A percentile compares a stretch with the other conserved stretches of the same genome.
These are phyloP conservation scores for Dioctria rufipes DNA, from an alignment of 2,888 invertebrate genomes.

Conservation along the genomic window DNA sequence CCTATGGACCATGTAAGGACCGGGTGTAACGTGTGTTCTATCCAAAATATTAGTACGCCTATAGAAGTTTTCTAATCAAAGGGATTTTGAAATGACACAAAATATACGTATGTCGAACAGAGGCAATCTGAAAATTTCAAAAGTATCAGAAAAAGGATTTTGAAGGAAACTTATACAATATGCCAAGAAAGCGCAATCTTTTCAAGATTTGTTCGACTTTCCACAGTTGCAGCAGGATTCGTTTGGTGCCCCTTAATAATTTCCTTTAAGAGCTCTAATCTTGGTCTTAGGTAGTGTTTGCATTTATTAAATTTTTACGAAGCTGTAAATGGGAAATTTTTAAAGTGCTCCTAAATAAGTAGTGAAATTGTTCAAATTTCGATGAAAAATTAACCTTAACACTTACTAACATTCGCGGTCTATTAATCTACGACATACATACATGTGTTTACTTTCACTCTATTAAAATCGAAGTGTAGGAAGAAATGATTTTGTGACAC, in stretches of 20 bases:
- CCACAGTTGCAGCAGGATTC: neutral
- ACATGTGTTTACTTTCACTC: constrained; percentile 17
- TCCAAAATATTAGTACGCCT: neutral
- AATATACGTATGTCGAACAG: neutral
- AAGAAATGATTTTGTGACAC: constrained; percentile 43
- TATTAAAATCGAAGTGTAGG: constrained; percentile 19
- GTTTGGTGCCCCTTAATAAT: constrained; percentile 23
- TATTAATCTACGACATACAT: neutral
- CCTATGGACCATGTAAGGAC: constrained; percentile 55
- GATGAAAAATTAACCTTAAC: constrained; percentile 21
- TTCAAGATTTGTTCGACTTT: constrained; percentile 26
- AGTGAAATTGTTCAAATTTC: constrained; percentile 34
- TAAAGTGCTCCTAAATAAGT: constrained; percentile 15
- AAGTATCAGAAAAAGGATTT: neutral
- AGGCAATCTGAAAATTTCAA: neutral
- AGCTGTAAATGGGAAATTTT: constrained; percentile 27
- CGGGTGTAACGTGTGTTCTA: constrained; percentile 42
- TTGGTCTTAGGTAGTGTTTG: constrained; percentile 28
- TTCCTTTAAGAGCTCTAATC: constrained; percentile 14
- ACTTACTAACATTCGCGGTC: constrained; percentile 1
- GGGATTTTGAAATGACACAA: neutral
- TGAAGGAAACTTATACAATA: constrained; percentile 7
- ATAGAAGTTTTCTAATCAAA: neutral
- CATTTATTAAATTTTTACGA: constrained; percentile 14
- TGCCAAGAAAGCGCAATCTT: constrained; percentile 11